These are phyloP conservation scores for Pogonophryne albipinna DNA, from an alignment of 2,797 vertebrate species.

Conservation along the genomic window DNA sequence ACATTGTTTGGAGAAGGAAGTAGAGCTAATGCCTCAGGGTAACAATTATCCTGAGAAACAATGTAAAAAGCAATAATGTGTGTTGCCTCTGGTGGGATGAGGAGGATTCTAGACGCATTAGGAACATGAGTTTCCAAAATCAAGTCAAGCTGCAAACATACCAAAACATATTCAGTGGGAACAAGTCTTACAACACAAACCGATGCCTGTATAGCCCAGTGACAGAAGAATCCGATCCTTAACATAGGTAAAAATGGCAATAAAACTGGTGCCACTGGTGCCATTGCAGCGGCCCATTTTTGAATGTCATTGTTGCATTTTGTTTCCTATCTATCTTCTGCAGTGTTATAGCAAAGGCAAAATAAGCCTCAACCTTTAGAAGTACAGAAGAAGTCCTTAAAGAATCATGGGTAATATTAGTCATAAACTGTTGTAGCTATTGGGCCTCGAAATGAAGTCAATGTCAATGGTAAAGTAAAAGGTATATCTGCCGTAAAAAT, in stretches of 20 bases:
- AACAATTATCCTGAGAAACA: constrained; percentile 41
- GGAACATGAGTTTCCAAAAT: constrained; percentile 28
- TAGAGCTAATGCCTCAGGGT: constrained; percentile 48
- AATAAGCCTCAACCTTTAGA: no score
- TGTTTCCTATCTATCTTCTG: no score
- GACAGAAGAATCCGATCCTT: neutral
- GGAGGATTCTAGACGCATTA: constrained; percentile 23
- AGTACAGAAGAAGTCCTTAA: neutral
- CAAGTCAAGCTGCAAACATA: neutral
- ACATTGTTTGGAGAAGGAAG: constrained; percentile 57
- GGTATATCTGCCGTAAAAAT: neutral
- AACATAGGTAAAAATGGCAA: no score
- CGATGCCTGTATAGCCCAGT: neutral
- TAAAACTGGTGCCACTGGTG: no score
- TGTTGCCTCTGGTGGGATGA: constrained; percentile 12
- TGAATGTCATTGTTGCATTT: no score
- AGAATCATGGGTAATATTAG: neutral
- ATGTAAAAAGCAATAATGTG: constrained; percentile 43
- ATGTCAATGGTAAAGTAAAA: neutral
- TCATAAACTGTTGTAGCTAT: neutral
- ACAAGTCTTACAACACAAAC: constrained; percentile 15
- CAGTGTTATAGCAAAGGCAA: no score
- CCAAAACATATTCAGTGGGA: neutral
- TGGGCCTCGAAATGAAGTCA: neutral
- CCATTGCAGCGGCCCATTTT: no score